These are phyloP conservation scores for Aplochiton taeniatus DNA, from an alignment of 2,797 vertebrate species.

Conservation along the genomic window DNA sequence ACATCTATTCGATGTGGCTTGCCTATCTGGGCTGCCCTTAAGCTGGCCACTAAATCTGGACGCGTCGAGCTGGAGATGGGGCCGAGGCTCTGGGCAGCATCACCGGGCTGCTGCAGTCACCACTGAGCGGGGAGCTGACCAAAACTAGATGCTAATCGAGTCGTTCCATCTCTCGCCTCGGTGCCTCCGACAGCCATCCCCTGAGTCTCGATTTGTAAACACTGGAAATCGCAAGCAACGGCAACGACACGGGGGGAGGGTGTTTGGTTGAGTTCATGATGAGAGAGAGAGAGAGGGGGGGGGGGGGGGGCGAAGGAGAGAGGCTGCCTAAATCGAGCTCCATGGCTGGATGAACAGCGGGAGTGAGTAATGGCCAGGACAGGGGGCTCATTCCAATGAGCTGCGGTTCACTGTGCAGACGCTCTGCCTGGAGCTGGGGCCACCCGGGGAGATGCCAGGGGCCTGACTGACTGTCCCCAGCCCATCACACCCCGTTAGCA, in stretches of 20 bases:
- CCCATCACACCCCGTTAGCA: constrained; percentile 55
- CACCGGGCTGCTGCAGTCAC: constrained; percentile 46
- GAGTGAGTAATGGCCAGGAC: too few relatives aligned
- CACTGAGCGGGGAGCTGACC: constrained; percentile 49
- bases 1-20: constrained; percentile 43
- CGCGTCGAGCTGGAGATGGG: constrained; percentile 46
- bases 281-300: constrained; percentile 16
- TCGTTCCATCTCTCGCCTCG: constrained; percentile 48
- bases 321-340: background rate
- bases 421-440: constrained; percentile 62
- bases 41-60: constrained; percentile 52
- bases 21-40: constrained; percentile 58
- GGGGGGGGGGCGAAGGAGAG: background rate
- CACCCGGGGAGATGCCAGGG: constrained; percentile 21
- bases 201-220: constrained; percentile 16
- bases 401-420: constrained; percentile 61
- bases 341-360: constrained; percentile 18
- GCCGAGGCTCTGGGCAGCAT: constrained; percentile 47
- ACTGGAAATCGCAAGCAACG: constrained; percentile 23
- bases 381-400: constrained; percentile 67
- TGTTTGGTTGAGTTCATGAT: constrained; percentile 2
- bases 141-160: constrained; percentile 52
- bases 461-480: background rate
- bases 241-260: constrained; percentile 13
- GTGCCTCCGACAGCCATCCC: constrained; percentile 34